Base-by-base conservation (phyloP, 2,113 vertebrate genomes). In the Strix aluco region DNA sequence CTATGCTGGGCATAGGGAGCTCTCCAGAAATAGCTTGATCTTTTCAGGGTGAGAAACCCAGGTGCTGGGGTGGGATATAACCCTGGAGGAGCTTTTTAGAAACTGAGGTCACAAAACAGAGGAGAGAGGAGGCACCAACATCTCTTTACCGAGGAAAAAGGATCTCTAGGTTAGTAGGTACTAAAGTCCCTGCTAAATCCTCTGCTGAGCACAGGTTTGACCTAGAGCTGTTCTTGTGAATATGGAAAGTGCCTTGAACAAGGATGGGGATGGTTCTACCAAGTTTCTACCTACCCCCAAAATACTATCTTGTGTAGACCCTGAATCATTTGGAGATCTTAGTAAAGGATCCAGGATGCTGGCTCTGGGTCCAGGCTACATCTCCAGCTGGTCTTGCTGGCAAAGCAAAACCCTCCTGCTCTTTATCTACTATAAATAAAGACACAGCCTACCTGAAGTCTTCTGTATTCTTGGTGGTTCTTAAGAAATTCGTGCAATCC, bases 401-500 rank as follows among this genome's bases (percentile, higher is more conserved):
- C 62, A 77, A 66, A 91, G 58, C 30, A 89, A 75, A 84, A 15
- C 34, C 57, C 52, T 71, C 44, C 70, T 71, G 22, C n/a, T 46
- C 62, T 42, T 89, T 25, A 46, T 66, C 72, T 83, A 16, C 46
- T 40, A 7, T 29, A 75, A 77, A 92, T 55, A 52, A 88, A 84
- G 51, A 77, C 6, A 7, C 44, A 71, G 85, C 40, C 36, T 42
- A 2, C 22, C 72, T 78, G 22, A 21, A 86, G 36, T 36, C 80
- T 75, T 78, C 83, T 57, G 46, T 34, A 18, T 77, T 92, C 79
- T 87, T 78, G 57, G 65, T 51, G 34, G 38, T 25, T 92, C 79
- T 94, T 85, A 8, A 71, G 65, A 92, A 97, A 96, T 82, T 81
- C 86, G 67, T 65, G 57, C 83, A 95, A 78, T 75, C 95, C 94